Conservation (phyloP, 53 echinoderm and acorn worm species). For the Holothuria scabra region DNA sequence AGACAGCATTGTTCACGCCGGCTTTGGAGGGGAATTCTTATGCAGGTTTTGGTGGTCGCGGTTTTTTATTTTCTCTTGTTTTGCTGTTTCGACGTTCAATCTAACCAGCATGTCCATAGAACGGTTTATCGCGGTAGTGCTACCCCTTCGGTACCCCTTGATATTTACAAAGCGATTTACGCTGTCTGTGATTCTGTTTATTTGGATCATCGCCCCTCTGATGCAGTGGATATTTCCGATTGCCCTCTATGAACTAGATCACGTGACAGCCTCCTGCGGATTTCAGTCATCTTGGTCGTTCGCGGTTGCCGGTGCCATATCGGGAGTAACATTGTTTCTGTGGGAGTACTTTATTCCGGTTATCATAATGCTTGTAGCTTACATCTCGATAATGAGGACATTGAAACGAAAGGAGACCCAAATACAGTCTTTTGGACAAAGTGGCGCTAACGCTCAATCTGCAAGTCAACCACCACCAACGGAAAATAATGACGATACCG, state of each 20-base stretch:
- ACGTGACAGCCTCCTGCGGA: slow-evolving; percentile 52
- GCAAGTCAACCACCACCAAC: background rate
- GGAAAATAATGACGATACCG: background rate
- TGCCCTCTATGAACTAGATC: slow-evolving; percentile 43
- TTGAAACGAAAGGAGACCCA: slow-evolving; percentile 61
- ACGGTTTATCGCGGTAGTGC: slow-evolving; percentile 84
- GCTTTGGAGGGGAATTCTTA: slow-evolving; percentile 65
- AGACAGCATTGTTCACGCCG: slow-evolving; percentile 26
- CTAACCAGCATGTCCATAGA: slow-evolving; percentile 87
- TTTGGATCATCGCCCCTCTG: slow-evolving; percentile 81
- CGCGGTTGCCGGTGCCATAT: slow-evolving; percentile 49
- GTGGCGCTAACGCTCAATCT: background rate
- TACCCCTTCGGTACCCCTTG: slow-evolving; percentile 74
- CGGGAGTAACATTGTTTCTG: slow-evolving; percentile 68
- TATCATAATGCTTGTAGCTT: slow-evolving; percentile 79
- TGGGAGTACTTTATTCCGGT: slow-evolving; percentile 89
- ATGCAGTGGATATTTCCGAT: slow-evolving; percentile 88
- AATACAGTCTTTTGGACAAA: slow-evolving; percentile 49
- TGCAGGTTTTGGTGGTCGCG: slow-evolving; percentile 97
- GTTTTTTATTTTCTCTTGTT: slow-evolving; percentile 85
- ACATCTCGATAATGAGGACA: slow-evolving; percentile 63
- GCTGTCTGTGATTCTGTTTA: slow-evolving; percentile 46
- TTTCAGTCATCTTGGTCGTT: slow-evolving; percentile 61
- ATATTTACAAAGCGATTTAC: slow-evolving; percentile 71
- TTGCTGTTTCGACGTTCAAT: slow-evolving; percentile 88